These are phyloP conservation scores for Ectropis grisescens DNA, from an alignment of 1,140 invertebrate genomes.

Conservation along the genomic window DNA sequence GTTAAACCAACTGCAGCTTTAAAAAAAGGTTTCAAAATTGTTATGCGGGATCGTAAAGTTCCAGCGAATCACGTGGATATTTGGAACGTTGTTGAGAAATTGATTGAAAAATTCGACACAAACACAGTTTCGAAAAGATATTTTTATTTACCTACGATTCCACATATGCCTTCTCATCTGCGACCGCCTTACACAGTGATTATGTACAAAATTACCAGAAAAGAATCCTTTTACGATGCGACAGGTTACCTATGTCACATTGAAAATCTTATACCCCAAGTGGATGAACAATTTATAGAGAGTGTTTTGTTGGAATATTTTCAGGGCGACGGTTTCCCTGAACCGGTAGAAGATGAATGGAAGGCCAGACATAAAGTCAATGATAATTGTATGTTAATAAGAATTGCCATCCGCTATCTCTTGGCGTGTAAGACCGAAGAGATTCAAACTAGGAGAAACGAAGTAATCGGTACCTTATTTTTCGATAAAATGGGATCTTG, in stretches of 20 bases:
- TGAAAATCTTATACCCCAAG: constrained; percentile 18
- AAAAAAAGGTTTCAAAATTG: neutral
- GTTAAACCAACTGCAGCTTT: neutral
- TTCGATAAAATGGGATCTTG: constrained; percentile 16
- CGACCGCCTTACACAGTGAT: neutral
- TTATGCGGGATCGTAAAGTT: neutral
- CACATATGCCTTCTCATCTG: neutral
- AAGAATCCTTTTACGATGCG: constrained; percentile 2
- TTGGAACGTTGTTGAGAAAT: too few species aligned
- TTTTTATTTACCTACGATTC: too few species aligned
- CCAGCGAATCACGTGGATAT: neutral
- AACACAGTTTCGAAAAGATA: too few species aligned
- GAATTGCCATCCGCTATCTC: constrained; percentile 28
- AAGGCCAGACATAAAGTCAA: too few species aligned
- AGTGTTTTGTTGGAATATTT: constrained; percentile 3
- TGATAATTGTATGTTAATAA: constrained; percentile 12
- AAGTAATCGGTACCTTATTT: constrained; percentile 22
- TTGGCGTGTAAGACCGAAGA: constrained; percentile 21
- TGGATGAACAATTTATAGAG: constrained; percentile 18
- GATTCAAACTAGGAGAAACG: constrained; percentile 18
- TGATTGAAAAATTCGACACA: too few species aligned
- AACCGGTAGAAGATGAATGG: neutral
- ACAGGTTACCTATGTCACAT: constrained; percentile 14
- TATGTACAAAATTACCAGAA: neutral
- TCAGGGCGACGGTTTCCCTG: neutral